Base-by-base conservation (phyloP, 2,888 invertebrate species). In the Drosophila pseudotalamancana region DNA sequence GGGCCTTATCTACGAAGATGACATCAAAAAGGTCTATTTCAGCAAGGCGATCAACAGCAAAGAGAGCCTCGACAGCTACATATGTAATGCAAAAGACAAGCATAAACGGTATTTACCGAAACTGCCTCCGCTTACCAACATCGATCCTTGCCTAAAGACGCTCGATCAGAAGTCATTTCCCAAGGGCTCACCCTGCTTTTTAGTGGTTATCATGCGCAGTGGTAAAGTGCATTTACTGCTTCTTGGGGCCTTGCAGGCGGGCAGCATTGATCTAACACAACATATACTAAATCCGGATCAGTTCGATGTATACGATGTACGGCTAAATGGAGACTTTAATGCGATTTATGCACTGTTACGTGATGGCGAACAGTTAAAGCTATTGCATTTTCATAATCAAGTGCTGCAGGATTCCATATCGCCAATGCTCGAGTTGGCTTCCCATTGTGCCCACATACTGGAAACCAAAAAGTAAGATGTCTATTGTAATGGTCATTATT, bases 231-330 rank as follows among this genome's bases (percentile, higher is more conserved):
- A 94, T 89, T 92, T 98, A 87, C 95, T 95, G 88, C 94, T 97
- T 4, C 96, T 97, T 91, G 98, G 98, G 12, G 94, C 96, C 85
- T 95, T 97, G 86, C 95, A 95, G 19, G 95, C 96, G 89, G 96
- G 96, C 4, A 93, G 93, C 6, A 93, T 97, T 61, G 92, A 94
- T 80, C 88, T 94, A 23, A 92, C 92, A 4, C 92, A 94, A 72
- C 91, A 95, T 50, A 91, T 94, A 1, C 91, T 93, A 72, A 92
- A 93, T 76, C 91, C 93, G 46, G 93, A 93, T 27, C 92, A 93
- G 39, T 94, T 94, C 80, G 92, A 93, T 72, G 92, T 94, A 31
- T 89, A 95, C 39, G 94, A 95, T 84, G 94, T 95, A 8, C 93
- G 94, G 59, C 91, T 96, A 57, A 95, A 95, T 25, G 94, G 94